These are phyloP conservation scores for Plutella xylostella DNA, from an alignment of 2,888 invertebrate genomes.

Conservation along the genomic window DNA sequence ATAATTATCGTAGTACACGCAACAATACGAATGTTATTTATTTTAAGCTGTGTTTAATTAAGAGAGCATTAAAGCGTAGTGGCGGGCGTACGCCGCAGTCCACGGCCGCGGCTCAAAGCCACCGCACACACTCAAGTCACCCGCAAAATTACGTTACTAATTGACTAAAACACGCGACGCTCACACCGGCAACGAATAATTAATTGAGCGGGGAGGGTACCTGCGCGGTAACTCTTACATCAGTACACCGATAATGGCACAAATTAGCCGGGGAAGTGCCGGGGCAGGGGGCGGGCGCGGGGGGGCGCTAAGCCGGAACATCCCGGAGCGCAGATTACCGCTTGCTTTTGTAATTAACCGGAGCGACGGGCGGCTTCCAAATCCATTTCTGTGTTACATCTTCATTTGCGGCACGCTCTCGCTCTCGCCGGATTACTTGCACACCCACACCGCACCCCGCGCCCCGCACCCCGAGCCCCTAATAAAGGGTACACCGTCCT, in stretches of 20 bases:
- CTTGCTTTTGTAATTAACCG: constrained; percentile 72
- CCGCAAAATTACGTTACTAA: constrained; percentile 71
- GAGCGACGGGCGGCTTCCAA: constrained; percentile 70
- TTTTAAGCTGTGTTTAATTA: constrained; percentile 24
- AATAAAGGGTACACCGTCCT: not conserved
- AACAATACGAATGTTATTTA: constrained; percentile 20
- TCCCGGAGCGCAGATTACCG: constrained; percentile 70
- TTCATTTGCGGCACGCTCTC: constrained; percentile 64
- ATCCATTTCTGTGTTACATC: constrained; percentile 71
- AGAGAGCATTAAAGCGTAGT: constrained; percentile 39
- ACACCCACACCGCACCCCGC: constrained; percentile 36
- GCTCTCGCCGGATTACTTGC: constrained; percentile 48
- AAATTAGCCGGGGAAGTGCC: constrained; percentile 67
- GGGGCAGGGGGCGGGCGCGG: constrained; percentile 29
- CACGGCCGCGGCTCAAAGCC: constrained; percentile 23
- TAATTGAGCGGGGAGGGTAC: constrained; percentile 62
- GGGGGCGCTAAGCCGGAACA: constrained; percentile 69
- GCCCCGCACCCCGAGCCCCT: constrained; percentile 18
- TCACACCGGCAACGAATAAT: constrained; percentile 68
- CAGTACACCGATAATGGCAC: constrained; percentile 71
- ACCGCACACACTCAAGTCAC: constrained; percentile 64
- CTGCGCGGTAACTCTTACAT: constrained; percentile 70
- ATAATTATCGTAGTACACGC: not conserved
- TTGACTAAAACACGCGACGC: constrained; percentile 70
- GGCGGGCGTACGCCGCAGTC: constrained; percentile 21